These are phyloP conservation scores for Corythornis cristatus DNA, from an alignment of 2,113 vertebrate genomes.

Conservation along the genomic window DNA sequence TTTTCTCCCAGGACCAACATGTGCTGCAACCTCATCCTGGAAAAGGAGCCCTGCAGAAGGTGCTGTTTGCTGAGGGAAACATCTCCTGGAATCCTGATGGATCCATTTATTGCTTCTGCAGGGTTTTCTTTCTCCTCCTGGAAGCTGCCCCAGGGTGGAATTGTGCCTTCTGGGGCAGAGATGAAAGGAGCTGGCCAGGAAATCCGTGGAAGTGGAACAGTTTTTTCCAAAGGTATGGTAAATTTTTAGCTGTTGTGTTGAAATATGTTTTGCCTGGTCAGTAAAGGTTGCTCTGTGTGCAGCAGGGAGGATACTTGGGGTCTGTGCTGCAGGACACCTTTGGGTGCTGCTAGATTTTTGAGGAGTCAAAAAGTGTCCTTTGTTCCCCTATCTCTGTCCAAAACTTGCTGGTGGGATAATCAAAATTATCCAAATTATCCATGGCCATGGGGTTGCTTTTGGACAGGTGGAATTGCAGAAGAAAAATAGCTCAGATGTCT, in stretches of 20 bases:
- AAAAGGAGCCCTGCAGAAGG: background rate
- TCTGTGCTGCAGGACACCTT: background rate
- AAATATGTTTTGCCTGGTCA: background rate
- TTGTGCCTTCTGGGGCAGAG: conserved; percentile 52
- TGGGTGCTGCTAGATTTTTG: background rate
- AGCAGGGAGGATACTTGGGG: background rate
- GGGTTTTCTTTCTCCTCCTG: background rate
- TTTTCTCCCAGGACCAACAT: background rate
- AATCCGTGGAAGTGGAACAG: background rate
- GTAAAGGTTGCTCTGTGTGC: background rate
- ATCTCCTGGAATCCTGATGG: background rate
- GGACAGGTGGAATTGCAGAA: background rate
- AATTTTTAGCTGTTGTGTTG: background rate
- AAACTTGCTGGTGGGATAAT: background rate
- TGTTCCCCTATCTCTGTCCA: background rate
- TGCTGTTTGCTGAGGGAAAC: background rate
- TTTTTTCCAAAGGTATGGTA: background rate
- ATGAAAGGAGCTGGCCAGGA: conserved; percentile 43
- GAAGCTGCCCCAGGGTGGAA: background rate
- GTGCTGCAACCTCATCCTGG: background rate
- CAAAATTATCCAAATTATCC: background rate
- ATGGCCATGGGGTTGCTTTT: background rate
- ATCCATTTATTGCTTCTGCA: background rate
- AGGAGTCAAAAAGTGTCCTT: background rate
- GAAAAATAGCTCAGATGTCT: background rate